Base-by-base conservation (phyloP, 35 echinoderm and acorn worm genomes). In the Heliocidaris tuberculata region DNA sequence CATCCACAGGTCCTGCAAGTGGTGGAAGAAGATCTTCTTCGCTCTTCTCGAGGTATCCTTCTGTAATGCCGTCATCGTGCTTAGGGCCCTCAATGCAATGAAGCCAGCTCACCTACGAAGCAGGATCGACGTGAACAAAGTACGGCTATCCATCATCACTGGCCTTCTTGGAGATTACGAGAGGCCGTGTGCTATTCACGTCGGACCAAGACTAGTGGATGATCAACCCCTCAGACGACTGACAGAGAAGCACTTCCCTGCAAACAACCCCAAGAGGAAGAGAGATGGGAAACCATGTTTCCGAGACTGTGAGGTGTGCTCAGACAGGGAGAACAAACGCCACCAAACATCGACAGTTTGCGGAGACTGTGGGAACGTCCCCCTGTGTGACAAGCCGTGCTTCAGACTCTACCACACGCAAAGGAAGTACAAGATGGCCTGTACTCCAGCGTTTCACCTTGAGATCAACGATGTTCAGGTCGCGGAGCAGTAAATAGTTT, bases 21-120 rank as follows among this genome's bases (percentile, higher is more conserved):
- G 95, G 95, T 96, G 95, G 95, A 96, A 96, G 85, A 96, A 94
- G 85, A 71, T 94, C 13, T 86, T 96, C 15, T 96, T 96, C 88
- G 30, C 95, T 16, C 47, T 95, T 16, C 95, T 95, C 21, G 95
- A 95, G 24, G 65, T 95, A 5, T 95, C 60, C 56, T 95, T 95
- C 30, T 78, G 59, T 31, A 86, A 95, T 52, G n/a, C 90, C 12
- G 91, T 49, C 47, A 50, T 59, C 27, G 29, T 93, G 13, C 52
- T 93, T 8, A 50, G 5, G 48, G 13, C 91, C 32, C 91, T 50
- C 30, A 93, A 49, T 21, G 30, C 52, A 29, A 21, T 29, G 27
- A 93, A 59, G 47, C 52, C 54, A 31, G 48, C 16, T 19, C 59
- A 2, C 59, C 59, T 61, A 61, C 11, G 16, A 19, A 61, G 16